phyloP scores from a whole-genome alignment of 2,888 invertebrate genomes.

The Agapostemon virescens region DNA sequence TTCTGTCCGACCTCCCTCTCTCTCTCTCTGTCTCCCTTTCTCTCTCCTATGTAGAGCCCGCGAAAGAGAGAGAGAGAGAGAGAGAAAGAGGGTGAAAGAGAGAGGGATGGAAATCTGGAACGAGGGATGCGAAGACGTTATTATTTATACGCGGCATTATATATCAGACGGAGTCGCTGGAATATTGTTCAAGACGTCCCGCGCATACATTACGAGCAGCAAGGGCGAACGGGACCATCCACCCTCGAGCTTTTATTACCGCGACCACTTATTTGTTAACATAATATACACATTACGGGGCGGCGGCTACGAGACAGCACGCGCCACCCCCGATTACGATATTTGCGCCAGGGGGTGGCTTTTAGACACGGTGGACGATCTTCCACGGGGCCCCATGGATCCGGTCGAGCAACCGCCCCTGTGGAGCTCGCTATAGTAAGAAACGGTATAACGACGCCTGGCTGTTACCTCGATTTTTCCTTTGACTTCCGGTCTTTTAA shows the following conservation, averaged over 20 bases:
- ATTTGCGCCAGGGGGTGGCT: conserved; percentile 50
- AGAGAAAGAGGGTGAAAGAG: neutral
- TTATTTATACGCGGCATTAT: conserved; percentile 78
- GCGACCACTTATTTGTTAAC: conserved; percentile 79
- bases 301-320: conserved; percentile 64
- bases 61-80: neutral
- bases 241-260: conserved; percentile 75
- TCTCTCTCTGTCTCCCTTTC: conserved; percentile 9
- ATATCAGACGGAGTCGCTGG: conserved; percentile 74
- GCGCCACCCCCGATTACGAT: conserved; percentile 53
- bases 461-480: neutral
- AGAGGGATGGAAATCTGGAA: conserved; percentile 28
- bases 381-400: conserved; percentile 55
- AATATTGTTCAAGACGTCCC: conserved; percentile 78
- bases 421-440: neutral
- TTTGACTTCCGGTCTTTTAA: neutral
- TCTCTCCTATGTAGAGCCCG: neutral
- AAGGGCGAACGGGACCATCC: conserved; percentile 38
- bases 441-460: neutral
- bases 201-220: conserved; percentile 75
- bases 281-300: conserved; percentile 78
- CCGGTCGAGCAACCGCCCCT: neutral
- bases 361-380: conserved; percentile 76
- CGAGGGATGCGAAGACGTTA: conserved; percentile 64
- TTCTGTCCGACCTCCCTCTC: conserved; percentile 27